A percentile compares a stretch with the other conserved stretches of the same genome.
phyloP scores from a whole-genome alignment of 2,888 invertebrate species.

The Drosophila algonquin region DNA sequence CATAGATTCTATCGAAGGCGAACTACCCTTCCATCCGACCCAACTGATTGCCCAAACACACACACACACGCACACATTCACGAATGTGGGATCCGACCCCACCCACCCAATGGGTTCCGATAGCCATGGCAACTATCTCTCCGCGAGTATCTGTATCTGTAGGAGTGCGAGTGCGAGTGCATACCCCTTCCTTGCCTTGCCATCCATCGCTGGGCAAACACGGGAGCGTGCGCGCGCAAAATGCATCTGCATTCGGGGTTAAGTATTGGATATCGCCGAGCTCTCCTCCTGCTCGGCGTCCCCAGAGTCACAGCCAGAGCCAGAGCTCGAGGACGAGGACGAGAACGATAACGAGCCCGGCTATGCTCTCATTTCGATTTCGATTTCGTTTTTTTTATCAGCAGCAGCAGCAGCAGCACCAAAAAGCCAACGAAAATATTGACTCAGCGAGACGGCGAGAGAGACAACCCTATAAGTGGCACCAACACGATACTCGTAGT shows the following conservation, averaged over 20 bases:
- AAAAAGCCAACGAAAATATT: constrained; percentile 62
- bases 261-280: constrained; percentile 5
- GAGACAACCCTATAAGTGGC: constrained; percentile 32
- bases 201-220: constrained; percentile 25
- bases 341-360: no score
- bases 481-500: constrained; percentile 14
- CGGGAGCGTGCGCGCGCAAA: constrained; percentile 61
- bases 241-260: constrained; percentile 64
- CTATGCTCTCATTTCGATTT: constrained; percentile 25
- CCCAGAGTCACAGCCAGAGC: no score
- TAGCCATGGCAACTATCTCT: constrained; percentile 73
- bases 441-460: constrained; percentile 34
- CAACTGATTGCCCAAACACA: constrained; percentile 63
- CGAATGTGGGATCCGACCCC: constrained; percentile 18
- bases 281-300: background rate
- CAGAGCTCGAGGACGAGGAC: no score
- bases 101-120: constrained; percentile 33
- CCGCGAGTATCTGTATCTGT: constrained; percentile 30
- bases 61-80: constrained; percentile 7
- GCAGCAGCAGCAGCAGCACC: constrained; percentile 14
- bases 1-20: constrained; percentile 31
- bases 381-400: constrained; percentile 48
- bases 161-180: background rate
- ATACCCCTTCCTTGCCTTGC: background rate
- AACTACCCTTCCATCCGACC: constrained; percentile 44